Evolutionary conservation across 2,797 vertebrate genomes (phyloP).

Genomic region (Adelosebastes latens): DNA sequence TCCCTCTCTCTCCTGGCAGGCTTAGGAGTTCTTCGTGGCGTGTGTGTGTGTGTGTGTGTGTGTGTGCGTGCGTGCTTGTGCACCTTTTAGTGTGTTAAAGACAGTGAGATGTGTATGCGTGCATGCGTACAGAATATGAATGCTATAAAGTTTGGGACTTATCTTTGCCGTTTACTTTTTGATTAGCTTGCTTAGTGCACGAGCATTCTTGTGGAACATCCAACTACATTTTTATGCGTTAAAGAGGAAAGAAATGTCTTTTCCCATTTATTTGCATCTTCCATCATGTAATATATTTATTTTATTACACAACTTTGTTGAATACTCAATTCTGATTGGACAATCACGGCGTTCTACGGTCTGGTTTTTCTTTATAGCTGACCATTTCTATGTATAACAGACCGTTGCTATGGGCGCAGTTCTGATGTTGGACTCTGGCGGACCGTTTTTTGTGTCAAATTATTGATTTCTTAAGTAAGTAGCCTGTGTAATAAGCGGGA

Average conservation of each 20-base stretch:
- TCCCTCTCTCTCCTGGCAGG: constrained; percentile 28
- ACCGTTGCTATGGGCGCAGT: too few relatives aligned
- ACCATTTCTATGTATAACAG: too few relatives aligned
- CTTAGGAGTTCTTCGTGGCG: not conserved
- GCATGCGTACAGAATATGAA: not conserved
- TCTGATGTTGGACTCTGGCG: too few relatives aligned
- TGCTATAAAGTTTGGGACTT: not conserved
- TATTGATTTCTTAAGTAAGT: too few relatives aligned
- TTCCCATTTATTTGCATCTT: not conserved
- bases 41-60: not conserved
- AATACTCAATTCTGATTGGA: too few relatives aligned
- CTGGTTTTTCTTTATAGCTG: too few relatives aligned
- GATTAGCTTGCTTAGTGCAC: not conserved
- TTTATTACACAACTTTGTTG: too few relatives aligned
- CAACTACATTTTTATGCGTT: not conserved
- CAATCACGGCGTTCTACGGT: too few relatives aligned
- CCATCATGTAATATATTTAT: not conserved
- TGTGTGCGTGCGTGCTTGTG: not conserved
- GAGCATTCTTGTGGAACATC: not conserved
- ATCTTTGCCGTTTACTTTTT: not conserved
- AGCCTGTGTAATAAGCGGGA: too few relatives aligned
- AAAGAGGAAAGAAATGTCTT: not conserved
- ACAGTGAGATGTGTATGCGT: not conserved
- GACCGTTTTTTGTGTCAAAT: too few relatives aligned
- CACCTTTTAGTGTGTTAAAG: not conserved